Evolutionary conservation across 2,888 invertebrate genomes (phyloP).

Genomic region (Agonopterix heracliana): DNA sequence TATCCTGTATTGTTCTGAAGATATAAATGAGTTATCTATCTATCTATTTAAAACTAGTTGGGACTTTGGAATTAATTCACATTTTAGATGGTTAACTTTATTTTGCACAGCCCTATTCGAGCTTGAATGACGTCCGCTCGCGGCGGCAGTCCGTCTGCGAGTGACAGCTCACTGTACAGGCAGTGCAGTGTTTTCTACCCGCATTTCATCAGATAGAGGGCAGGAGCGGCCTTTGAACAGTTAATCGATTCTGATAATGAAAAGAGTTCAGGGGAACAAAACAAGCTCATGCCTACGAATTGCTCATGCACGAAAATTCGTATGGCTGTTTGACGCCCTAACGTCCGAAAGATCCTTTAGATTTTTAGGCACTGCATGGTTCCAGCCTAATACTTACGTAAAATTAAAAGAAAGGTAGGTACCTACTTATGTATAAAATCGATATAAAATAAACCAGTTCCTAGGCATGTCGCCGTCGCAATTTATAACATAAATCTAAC

Average conservation of each 20-base stretch:
- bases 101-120: conserved; percentile 9
- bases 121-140: conserved; percentile 20
- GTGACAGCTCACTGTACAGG: conserved; percentile 16
- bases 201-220: conserved; percentile 24
- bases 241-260: conserved; percentile 13
- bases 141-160: conserved; percentile 18
- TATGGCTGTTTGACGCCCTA: no score
- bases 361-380: no score
- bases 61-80: no score
- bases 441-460: neutral
- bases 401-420: neutral
- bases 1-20: no score
- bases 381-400: no score
- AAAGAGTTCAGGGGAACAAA: neutral
- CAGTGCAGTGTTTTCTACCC: conserved; percentile 18
- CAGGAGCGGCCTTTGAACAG: conserved; percentile 20
- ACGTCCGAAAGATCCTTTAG: no score
- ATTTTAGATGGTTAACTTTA: no score
- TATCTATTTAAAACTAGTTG: no score
- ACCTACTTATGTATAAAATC: neutral
- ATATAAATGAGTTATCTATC: no score
- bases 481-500: neutral
- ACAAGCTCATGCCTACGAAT: no score
- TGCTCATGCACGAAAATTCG: no score
- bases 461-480: neutral